These are phyloP conservation scores for Heteromyza rotundicornis DNA, from an alignment of 2,888 invertebrate species.

Conservation along the genomic window DNA sequence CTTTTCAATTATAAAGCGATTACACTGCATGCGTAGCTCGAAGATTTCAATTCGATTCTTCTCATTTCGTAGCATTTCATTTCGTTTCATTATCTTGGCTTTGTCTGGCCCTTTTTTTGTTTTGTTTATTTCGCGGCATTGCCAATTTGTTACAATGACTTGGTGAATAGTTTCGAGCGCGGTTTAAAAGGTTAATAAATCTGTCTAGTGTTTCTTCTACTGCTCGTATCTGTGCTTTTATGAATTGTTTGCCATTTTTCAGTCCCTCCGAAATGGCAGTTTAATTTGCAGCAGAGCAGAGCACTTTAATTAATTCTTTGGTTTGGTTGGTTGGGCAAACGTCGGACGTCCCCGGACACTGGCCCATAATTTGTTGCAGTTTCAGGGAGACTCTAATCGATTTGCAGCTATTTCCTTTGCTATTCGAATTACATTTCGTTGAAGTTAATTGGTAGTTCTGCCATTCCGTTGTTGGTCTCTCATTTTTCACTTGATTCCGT, in stretches of 20 bases:
- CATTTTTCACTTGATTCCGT: too few species aligned
- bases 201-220: not conserved
- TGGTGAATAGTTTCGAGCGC: not conserved
- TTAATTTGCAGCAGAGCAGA: not conserved
- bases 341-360: not conserved
- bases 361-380: not conserved
- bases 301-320: slow-evolving; percentile 1
- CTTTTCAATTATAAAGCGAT: not conserved
- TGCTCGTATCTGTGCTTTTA: too few species aligned
- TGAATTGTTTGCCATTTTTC: not conserved
- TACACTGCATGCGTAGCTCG: not conserved
- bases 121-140: not conserved
- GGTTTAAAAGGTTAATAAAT: slow-evolving; percentile 7
- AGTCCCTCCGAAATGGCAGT: too few species aligned
- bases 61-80: not conserved
- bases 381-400: slow-evolving; percentile 5
- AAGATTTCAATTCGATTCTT: slow-evolving; percentile 2
- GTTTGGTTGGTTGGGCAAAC: not conserved
- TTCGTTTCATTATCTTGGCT: not conserved
- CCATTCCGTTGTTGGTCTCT: not conserved
- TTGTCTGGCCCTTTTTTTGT: not conserved
- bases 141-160: not conserved
- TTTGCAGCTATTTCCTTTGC: not conserved
- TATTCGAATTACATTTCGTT: not conserved
- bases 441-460: not conserved